Percentiles rank a stretch among this genome's conserved stretches.
Conservation (phyloP, 2,888 invertebrate species). For the Papilio elwesi region DNA sequence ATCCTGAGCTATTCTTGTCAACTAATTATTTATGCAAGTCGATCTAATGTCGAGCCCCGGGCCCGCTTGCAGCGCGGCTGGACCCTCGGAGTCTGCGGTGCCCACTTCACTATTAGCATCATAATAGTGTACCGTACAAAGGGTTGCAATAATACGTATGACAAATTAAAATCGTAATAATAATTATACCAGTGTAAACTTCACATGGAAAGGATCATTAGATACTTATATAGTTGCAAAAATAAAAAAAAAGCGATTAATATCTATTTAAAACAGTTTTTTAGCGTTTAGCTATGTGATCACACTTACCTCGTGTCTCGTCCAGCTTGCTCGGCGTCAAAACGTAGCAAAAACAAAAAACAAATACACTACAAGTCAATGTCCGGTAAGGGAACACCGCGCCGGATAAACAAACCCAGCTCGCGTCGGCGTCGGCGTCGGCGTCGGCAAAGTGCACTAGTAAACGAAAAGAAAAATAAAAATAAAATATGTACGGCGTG, state of each 20-base stretch:
- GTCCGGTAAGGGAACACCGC: slow-evolving; percentile 64
- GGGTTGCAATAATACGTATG: slow-evolving; percentile 59
- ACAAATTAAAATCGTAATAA: slow-evolving; percentile 45
- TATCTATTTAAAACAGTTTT: no score
- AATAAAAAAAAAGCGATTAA: background rate
- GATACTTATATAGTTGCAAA: no score
- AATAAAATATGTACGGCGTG: slow-evolving; percentile 46
- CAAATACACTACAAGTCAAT: slow-evolving; percentile 73
- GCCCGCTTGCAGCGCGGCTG: slow-evolving; percentile 64
- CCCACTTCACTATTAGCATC: slow-evolving; percentile 62
- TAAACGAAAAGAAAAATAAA: slow-evolving; percentile 50
- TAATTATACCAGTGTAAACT: background rate
- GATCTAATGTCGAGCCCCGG: slow-evolving; percentile 67
- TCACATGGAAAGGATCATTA: no score
- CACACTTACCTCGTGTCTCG: slow-evolving; percentile 62
- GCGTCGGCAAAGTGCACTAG: slow-evolving; percentile 59
- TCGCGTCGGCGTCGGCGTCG: slow-evolving; percentile 48
- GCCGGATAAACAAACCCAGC: slow-evolving; percentile 60
- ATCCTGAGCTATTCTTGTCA: slow-evolving; percentile 45
- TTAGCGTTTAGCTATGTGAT: background rate
- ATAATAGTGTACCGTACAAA: slow-evolving; percentile 60
- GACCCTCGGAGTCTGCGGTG: slow-evolving; percentile 55
- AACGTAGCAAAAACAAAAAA: slow-evolving; percentile 70
- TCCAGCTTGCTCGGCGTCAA: slow-evolving; percentile 52
- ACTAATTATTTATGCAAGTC: slow-evolving; percentile 76